Percentiles rank a stretch among this genome's conserved stretches.
phyloP scores from a whole-genome alignment of 2,888 invertebrate genomes.

The Syritta pipiens region DNA sequence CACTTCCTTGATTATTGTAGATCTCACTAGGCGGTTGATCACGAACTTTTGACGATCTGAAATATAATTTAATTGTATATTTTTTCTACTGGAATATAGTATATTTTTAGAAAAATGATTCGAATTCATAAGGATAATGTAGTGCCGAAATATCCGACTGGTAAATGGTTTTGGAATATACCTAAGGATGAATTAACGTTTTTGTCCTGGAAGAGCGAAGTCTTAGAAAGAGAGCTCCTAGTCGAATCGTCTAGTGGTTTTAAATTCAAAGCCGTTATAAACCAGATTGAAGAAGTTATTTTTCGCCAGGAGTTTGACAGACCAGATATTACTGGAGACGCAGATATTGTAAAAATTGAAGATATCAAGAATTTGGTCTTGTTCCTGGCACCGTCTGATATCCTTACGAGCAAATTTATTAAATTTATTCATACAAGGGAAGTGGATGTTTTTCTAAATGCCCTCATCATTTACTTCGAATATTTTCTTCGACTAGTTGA shows the following conservation, averaged over 20 bases:
- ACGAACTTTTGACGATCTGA: constrained; percentile 75
- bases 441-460: constrained; percentile 74
- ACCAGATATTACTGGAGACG: constrained; percentile 66
- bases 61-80: constrained; percentile 21
- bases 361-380: constrained; percentile 76
- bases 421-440: constrained; percentile 75
- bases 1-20: constrained; percentile 76
- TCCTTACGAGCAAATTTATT: constrained; percentile 72
- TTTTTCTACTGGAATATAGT: neutral
- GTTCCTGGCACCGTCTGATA: constrained; percentile 74
- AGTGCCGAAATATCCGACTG: constrained; percentile 73
- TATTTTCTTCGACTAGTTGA: constrained; percentile 76
- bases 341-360: constrained; percentile 74
- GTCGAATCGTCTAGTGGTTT: constrained; percentile 72
- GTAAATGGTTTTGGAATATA: constrained; percentile 76
- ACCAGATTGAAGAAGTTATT: constrained; percentile 76
- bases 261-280: constrained; percentile 73
- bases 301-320: constrained; percentile 74
- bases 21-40: constrained; percentile 72
- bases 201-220: constrained; percentile 67
- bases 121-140: constrained; percentile 73
- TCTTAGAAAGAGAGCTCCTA: constrained; percentile 67
- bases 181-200: constrained; percentile 72
- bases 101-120: constrained; percentile 70
- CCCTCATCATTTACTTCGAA: constrained; percentile 77